Conservation (phyloP, 2,113 vertebrate genomes). For the Rhinolophus sinicus region DNA sequence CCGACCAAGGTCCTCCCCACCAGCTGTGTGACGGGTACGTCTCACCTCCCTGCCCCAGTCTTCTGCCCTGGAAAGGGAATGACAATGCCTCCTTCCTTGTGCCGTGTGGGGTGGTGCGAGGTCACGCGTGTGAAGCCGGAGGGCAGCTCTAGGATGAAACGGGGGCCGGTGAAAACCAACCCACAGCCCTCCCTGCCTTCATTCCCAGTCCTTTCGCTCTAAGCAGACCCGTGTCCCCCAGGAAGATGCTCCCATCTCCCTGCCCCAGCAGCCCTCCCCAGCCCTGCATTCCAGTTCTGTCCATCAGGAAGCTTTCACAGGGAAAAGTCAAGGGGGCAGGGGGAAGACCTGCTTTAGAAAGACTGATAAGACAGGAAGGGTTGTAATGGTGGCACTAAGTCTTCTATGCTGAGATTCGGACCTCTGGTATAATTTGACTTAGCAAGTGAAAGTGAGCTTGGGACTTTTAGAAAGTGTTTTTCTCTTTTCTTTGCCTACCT, state of each 20-base stretch:
- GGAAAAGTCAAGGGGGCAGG: neutral
- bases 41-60: neutral
- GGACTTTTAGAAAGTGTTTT: too few relatives aligned
- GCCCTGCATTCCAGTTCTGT: neutral
- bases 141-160: neutral
- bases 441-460: too few relatives aligned
- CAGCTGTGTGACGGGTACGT: neutral
- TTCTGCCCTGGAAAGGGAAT: neutral
- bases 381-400: too few relatives aligned
- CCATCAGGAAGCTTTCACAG: neutral
- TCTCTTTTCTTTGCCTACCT: too few relatives aligned
- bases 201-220: neutral
- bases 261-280: neutral
- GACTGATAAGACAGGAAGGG: neutral
- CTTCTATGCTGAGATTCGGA: too few relatives aligned
- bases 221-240: accelerated
- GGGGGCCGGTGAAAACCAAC: neutral
- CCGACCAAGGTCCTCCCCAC: neutral
- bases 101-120: neutral
- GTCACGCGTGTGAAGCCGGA: accelerated
- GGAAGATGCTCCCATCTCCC: too few relatives aligned
- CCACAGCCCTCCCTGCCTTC: neutral
- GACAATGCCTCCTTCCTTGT: neutral
- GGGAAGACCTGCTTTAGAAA: neutral
- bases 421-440: too few relatives aligned